Evolutionary conservation across 2,888 invertebrate genomes (phyloP).

Genomic region (Atethmia centrago): DNA sequence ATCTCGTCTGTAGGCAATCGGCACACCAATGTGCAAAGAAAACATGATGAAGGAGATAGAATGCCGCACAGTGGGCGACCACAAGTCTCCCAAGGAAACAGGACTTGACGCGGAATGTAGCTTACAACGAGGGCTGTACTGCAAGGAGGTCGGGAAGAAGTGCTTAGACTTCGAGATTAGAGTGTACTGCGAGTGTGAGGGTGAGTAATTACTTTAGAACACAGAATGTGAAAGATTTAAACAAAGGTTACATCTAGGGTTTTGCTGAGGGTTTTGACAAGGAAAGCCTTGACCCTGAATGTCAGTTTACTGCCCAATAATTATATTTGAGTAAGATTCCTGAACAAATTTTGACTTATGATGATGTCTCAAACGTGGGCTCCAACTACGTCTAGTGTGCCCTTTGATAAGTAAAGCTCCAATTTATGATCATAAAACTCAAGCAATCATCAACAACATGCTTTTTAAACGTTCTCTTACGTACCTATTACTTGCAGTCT

Average conservation of each 20-base stretch:
- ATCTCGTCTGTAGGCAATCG: conserved; percentile 76
- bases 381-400: too few relatives aligned
- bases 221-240: too few relatives aligned
- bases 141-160: conserved; percentile 85
- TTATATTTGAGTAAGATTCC: background rate
- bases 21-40: conserved; percentile 90
- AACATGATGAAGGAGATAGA: conserved; percentile 93
- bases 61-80: conserved; percentile 93
- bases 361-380: too few relatives aligned
- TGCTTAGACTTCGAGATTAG: conserved; percentile 96
- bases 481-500: too few relatives aligned
- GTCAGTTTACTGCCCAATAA: background rate
- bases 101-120: conserved; percentile 94
- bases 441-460: too few relatives aligned
- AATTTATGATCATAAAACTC: too few relatives aligned
- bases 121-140: conserved; percentile 93
- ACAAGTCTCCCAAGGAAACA: conserved; percentile 92
- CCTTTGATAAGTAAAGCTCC: too few relatives aligned
- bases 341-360: background rate
- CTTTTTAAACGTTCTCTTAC: too few relatives aligned
- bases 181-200: conserved; percentile 91
- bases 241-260: too few relatives aligned
- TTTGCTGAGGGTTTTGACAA: too few relatives aligned
- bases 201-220: conserved; percentile 56
- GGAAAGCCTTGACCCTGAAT: too few relatives aligned